phyloP scores from a whole-genome alignment of 2,797 vertebrate genomes.

The Micrastur ruficollis region DNA sequence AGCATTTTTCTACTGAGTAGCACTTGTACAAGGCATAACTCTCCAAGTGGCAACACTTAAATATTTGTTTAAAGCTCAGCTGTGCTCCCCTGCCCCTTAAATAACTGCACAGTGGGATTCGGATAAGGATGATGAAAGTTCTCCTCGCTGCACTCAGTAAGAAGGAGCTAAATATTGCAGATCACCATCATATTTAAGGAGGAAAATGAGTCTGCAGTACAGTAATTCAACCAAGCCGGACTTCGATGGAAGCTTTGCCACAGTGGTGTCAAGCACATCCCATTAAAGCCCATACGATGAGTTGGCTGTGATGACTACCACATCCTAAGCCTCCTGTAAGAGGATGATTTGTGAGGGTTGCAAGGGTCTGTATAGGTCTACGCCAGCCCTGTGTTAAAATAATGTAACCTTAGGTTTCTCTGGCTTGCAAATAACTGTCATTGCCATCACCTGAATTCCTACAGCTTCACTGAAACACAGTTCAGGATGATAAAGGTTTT shows the following conservation, averaged over 20 bases:
- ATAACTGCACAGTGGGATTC: not conserved
- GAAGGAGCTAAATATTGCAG: not conserved
- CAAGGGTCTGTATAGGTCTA: not conserved
- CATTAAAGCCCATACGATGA: too few relatives aligned
- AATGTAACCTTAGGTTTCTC: not conserved
- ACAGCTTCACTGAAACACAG: not conserved
- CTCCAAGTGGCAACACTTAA: not conserved
- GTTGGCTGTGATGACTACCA: not conserved
- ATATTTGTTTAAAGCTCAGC: not conserved
- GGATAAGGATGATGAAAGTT: not conserved
- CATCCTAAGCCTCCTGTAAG: not conserved
- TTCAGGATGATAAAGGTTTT: not conserved
- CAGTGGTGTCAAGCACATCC: not conserved
- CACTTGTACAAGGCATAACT: not conserved
- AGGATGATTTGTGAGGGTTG: not conserved
- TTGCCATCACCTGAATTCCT: not conserved
- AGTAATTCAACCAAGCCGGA: not conserved
- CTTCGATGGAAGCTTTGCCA: not conserved
- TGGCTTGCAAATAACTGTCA: not conserved
- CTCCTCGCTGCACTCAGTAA: not conserved
- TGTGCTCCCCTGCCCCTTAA: not conserved
- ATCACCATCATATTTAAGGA: not conserved
- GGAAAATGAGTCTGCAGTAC: not conserved
- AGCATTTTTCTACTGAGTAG: not conserved
- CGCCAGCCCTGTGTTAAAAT: not conserved